Percentiles rank a stretch among this genome's conserved stretches.
These are phyloP conservation scores for Phalanger gymnotis DNA, from an alignment of 2,797 vertebrate genomes.

Conservation along the genomic window DNA sequence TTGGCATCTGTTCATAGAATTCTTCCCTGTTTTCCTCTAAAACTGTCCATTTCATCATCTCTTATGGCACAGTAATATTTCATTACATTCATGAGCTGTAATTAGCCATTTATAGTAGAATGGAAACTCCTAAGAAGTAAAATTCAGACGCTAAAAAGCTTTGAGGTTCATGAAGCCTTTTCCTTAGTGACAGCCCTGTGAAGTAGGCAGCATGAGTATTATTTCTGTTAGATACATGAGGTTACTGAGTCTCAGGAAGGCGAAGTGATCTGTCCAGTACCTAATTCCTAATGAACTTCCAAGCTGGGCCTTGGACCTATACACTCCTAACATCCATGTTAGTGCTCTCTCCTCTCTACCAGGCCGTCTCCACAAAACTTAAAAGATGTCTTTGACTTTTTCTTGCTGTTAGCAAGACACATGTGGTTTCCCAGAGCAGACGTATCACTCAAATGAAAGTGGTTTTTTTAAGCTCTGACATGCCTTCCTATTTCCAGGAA, in stretches of 20 bases:
- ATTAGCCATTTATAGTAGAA: neutral
- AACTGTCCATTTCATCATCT: neutral
- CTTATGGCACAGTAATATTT: neutral
- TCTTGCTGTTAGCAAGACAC: neutral
- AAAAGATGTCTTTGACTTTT: neutral
- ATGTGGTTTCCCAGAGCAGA: conserved; percentile 11
- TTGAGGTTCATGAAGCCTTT: neutral
- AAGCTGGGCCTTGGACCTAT: neutral
- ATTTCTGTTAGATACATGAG: neutral
- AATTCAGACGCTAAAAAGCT: neutral
- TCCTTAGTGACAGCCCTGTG: neutral
- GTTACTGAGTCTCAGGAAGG: no score
- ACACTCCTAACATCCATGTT: neutral
- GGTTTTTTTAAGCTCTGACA: neutral
- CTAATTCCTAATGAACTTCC: neutral
- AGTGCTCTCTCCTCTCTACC: neutral
- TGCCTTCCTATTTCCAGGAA: conserved; percentile 27
- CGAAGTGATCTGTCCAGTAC: neutral
- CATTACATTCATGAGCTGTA: neutral
- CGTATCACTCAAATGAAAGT: conserved; percentile 34
- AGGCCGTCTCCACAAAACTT: neutral
- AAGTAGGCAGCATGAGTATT: neutral
- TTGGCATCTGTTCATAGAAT: neutral
- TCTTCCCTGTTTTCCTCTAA: neutral
- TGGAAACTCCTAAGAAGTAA: neutral